Base-by-base conservation (phyloP, 1,140 invertebrate species). In the Drosophila grimshawi region DNA sequence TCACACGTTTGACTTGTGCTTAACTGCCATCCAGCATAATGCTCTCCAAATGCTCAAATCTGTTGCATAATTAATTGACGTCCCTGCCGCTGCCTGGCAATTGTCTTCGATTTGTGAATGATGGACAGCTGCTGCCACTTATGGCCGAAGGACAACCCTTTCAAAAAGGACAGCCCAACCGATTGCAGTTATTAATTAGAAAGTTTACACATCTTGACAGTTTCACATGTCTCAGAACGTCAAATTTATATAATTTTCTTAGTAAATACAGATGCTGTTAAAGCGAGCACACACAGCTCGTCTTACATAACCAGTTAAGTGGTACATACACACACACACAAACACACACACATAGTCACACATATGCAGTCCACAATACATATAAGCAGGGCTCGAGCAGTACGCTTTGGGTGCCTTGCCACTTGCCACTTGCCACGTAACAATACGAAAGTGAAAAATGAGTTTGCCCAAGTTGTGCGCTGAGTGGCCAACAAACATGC, bases 361-460 rank as follows among this genome's bases (percentile, higher is more conserved):
- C 70, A 81, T 37, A 62, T 62, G 66, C 39, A 39, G 29, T 37
- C 53, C 57, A 49, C 64, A 65, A 70, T 37, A 63, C 66, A 55
- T 27, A 65, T 33, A 57, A 7, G 11, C 4, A 48, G 32, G 43
- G 5, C 7, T 7, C 4, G 11, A 67, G 32, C 3, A 48, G 41
- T 11, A 29, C 39, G 48, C 45, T 52, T 64, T 43, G 61, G 61
- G 59, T 27, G 45, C 51, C 48, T 67, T 67, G 71, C 35, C n/a
- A 27, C 43, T 19, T 74, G 65, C 65, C 77, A 62, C 65, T 80
- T 19, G 19, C 19, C 69, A 86, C 10, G n/a, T n/a, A 43, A 86
- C 81, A 86, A 86, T 86, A 89, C 80, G 73, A 86, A 88, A 88
- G 77, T 86, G 83, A 86, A 86, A 86, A 86, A 86, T 86, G 83